A percentile compares a stretch with the other conserved stretches of the same genome.
Conservation (phyloP, 2,888 invertebrate genomes). For the Microchrysa polita region DNA sequence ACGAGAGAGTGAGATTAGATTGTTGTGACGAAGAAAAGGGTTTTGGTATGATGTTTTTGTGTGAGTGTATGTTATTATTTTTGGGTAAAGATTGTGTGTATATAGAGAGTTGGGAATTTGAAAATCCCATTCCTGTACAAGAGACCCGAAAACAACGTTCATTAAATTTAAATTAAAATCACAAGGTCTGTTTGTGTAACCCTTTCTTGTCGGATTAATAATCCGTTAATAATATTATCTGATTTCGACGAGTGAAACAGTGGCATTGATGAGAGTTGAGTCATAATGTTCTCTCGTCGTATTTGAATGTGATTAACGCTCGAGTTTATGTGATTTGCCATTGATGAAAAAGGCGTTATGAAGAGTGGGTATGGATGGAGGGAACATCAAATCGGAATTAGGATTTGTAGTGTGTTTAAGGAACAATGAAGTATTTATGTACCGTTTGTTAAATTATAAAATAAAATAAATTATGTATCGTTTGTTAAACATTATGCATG, state of each 20-base stretch:
- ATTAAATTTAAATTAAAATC: constrained; percentile 56
- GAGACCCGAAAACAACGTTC: constrained; percentile 48
- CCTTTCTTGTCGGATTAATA: constrained; percentile 54
- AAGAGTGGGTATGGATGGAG: neutral
- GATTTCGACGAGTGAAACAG: constrained; percentile 47
- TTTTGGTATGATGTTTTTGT: constrained; percentile 5
- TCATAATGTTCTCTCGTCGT: constrained; percentile 14
- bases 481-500: no score
- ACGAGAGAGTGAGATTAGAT: constrained; percentile 8
- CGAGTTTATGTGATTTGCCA: constrained; percentile 33
- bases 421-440: neutral
- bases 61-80: constrained; percentile 19
- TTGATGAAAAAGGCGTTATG: constrained; percentile 2
- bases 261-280: constrained; percentile 21
- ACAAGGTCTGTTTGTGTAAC: constrained; percentile 53
- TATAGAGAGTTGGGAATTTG: neutral
- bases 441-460: no score
- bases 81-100: constrained; percentile 17
- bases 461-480: no score
- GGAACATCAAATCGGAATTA: constrained; percentile 7
- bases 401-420: neutral
- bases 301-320: constrained; percentile 39
- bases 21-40: neutral
- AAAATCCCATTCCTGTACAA: constrained; percentile 11
- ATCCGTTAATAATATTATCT: constrained; percentile 56